These are phyloP conservation scores for Saturnia japonica DNA, from an alignment of 2,888 invertebrate genomes.

Conservation along the genomic window DNA sequence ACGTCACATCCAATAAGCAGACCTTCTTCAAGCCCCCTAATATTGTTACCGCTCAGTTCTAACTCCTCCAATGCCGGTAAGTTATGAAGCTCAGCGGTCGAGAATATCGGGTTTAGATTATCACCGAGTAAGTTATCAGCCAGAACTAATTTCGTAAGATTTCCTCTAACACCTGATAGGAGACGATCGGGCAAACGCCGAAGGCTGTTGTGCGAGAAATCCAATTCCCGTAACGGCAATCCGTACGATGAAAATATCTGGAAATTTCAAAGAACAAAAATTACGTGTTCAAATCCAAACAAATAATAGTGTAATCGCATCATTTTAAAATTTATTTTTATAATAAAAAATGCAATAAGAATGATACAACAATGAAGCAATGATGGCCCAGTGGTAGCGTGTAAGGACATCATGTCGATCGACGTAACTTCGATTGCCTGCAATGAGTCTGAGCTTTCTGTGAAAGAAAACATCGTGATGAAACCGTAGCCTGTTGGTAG, in stretches of 20 bases:
- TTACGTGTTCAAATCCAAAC: neutral
- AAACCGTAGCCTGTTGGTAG: no score
- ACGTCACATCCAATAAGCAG: slow-evolving; percentile 91
- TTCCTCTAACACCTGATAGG: slow-evolving; percentile 84
- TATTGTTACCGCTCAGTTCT: slow-evolving; percentile 90
- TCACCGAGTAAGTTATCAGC: slow-evolving; percentile 94
- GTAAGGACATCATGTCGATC: no score
- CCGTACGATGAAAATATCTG: slow-evolving; percentile 87
- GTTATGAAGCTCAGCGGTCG: slow-evolving; percentile 91
- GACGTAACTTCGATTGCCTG: no score
- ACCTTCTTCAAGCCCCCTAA: slow-evolving; percentile 92
- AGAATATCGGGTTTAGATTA: slow-evolving; percentile 94
- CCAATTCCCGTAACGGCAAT: slow-evolving; percentile 87
- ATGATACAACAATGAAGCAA: no score
- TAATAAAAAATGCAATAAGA: no score
- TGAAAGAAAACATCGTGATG: no score
- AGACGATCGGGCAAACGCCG: slow-evolving; percentile 89
- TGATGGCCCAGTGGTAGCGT: no score
- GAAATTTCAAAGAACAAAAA: slow-evolving; percentile 26
- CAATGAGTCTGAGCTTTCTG: no score
- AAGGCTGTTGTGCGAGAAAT: slow-evolving; percentile 91
- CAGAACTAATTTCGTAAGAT: slow-evolving; percentile 86
- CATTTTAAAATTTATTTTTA: neutral
- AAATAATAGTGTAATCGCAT: neutral
- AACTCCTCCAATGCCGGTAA: slow-evolving; percentile 87